Percentiles rank a stretch among this genome's conserved stretches.
Conservation (phyloP, 2,797 vertebrate species). For the Paratrypauchen microcephalus region DNA sequence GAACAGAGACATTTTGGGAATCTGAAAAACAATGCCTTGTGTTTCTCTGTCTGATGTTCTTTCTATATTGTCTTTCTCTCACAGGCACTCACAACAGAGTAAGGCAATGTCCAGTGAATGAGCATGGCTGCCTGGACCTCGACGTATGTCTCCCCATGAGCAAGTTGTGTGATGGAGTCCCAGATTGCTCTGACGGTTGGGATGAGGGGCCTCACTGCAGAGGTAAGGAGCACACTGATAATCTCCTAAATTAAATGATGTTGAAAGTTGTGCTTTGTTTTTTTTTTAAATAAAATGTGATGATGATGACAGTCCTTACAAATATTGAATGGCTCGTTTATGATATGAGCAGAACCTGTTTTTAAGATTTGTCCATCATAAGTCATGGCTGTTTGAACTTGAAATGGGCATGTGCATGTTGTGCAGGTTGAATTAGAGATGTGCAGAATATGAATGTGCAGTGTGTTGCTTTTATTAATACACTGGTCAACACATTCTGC, state of each 20-base stretch:
- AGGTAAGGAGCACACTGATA: conserved; percentile 71
- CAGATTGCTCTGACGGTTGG: conserved; percentile 87
- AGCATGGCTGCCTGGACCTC: conserved; percentile 88
- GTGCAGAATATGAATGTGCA: conserved; percentile 37
- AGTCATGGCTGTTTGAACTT: conserved; percentile 14
- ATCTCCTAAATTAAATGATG: neutral
- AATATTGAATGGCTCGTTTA: neutral
- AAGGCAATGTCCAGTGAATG: conserved; percentile 90
- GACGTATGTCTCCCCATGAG: conserved; percentile 90
- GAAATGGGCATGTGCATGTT: conserved; percentile 41
- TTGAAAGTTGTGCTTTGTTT: neutral
- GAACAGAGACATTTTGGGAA: neutral
- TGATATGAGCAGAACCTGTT: neutral
- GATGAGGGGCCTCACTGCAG: conserved; percentile 92
- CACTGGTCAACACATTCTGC: conserved; percentile 22
- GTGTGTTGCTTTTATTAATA: conserved; percentile 17
- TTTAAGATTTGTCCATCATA: neutral
- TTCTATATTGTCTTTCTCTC: conserved; percentile 24
- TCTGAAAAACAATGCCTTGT: neutral
- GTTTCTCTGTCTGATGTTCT: neutral
- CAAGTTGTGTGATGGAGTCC: conserved; percentile 87
- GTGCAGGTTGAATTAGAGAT: conserved; percentile 30
- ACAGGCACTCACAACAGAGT: conserved; percentile 89
- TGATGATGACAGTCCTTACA: neutral
- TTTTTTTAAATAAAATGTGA: neutral